Conservation (phyloP, 2,888 invertebrate species). For the Cantharis rufa region DNA sequence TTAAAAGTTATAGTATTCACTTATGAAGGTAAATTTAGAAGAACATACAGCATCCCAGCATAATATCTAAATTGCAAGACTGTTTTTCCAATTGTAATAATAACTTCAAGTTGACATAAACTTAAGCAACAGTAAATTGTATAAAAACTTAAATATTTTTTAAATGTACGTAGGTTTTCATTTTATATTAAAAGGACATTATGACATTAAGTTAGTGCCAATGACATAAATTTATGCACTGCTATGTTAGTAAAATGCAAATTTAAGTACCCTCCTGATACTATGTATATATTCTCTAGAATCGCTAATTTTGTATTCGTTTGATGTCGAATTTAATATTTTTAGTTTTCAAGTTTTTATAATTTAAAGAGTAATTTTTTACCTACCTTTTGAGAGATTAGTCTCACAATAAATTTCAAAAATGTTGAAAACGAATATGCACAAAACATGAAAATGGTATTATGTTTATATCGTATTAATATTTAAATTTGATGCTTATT, state of each 20-base stretch:
- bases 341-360: background rate
- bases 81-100: too few species aligned
- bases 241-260: background rate
- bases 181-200: background rate
- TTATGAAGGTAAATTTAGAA: background rate
- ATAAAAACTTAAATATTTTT: too few species aligned
- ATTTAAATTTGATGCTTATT: background rate
- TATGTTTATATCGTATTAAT: too few species aligned
- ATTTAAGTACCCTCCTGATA: background rate
- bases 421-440: background rate
- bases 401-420: background rate
- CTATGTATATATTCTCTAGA: background rate
- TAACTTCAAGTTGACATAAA: too few species aligned
- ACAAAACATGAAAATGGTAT: background rate
- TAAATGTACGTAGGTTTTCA: background rate
- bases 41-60: too few species aligned
- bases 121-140: too few species aligned
- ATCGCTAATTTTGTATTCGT: background rate
- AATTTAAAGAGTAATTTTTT: background rate
- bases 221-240: background rate
- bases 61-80: too few species aligned
- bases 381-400: background rate
- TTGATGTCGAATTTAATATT: background rate
- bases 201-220: background rate
- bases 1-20: background rate